Percentiles rank a stretch among this genome's conserved stretches.
Evolutionary conservation across 2,888 invertebrate species (phyloP).

Genomic region (Plusia festucae): DNA sequence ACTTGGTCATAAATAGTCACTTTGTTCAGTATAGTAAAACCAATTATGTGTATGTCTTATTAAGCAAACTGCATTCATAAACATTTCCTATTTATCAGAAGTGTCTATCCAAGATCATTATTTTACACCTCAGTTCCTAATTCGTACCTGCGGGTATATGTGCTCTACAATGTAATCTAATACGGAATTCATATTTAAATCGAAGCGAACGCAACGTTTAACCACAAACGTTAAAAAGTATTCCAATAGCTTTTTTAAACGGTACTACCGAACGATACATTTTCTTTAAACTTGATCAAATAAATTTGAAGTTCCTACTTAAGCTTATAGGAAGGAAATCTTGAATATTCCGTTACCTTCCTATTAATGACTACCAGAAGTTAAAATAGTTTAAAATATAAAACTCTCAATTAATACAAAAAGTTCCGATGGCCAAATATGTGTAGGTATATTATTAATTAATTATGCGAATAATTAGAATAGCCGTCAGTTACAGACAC

Average conservation of each 20-base stretch:
- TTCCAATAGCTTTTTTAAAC: background rate
- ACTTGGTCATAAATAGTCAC: background rate
- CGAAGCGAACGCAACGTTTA: background rate
- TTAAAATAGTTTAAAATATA: background rate
- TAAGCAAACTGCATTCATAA: background rate
- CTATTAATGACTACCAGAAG: background rate
- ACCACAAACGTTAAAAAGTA: background rate
- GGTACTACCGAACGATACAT: background rate
- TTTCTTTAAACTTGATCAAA: background rate
- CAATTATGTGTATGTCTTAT: constrained; percentile 2
- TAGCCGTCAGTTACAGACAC: constrained; percentile 30
- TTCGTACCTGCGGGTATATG: background rate
- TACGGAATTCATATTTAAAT: background rate
- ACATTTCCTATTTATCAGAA: constrained; percentile 1
- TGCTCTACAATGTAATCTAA: constrained; percentile 2
- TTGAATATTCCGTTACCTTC: background rate
- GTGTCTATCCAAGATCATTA: background rate
- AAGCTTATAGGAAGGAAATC: background rate
- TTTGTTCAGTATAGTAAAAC: no score
- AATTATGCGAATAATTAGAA: constrained; percentile 41
- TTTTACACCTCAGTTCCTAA: background rate
- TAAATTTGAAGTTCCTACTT: background rate
- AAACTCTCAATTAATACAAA: constrained; percentile 6
- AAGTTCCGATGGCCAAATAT: constrained; percentile 10
- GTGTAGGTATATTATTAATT: no score